Conservation (phyloP, 1,140 invertebrate species). For the Drosophila cardini region DNA sequence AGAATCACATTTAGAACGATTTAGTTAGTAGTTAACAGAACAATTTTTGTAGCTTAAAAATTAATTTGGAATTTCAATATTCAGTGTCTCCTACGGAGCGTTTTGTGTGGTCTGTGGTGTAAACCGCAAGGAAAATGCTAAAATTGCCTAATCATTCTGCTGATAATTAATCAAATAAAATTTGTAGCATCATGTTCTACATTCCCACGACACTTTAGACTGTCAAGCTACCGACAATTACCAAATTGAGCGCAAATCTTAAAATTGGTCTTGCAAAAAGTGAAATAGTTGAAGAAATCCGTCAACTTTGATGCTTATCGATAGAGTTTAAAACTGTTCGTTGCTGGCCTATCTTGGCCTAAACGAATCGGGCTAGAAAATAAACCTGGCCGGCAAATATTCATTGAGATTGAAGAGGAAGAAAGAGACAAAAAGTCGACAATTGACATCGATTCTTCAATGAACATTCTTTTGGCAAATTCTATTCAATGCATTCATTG, state of each 20-base stretch:
- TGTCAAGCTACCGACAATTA: slow-evolving; percentile 51
- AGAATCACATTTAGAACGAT: slow-evolving; percentile 27
- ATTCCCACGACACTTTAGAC: slow-evolving; percentile 74
- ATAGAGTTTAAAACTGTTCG: slow-evolving; percentile 10
- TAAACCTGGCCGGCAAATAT: slow-evolving; percentile 49
- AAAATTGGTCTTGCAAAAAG: slow-evolving; percentile 34
- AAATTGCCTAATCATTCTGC: slow-evolving; percentile 51
- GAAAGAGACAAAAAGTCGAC: slow-evolving; percentile 23
- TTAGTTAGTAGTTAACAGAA: slow-evolving; percentile 5
- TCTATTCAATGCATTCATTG: slow-evolving; percentile 42
- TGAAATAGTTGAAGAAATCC: slow-evolving; percentile 19
- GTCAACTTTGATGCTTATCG: slow-evolving; percentile 53
- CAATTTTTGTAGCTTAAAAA: too few species aligned
- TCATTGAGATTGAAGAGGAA: slow-evolving; percentile 52
- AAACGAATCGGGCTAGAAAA: slow-evolving; percentile 66
- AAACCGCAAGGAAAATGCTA: slow-evolving; percentile 34
- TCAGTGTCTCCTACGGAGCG: background rate
- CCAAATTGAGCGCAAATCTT: slow-evolving; percentile 55
- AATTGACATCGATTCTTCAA: slow-evolving; percentile 63
- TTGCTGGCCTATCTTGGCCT: slow-evolving; percentile 31
- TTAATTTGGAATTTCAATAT: background rate
- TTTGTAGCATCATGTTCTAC: slow-evolving; percentile 32
- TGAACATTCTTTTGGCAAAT: slow-evolving; percentile 48
- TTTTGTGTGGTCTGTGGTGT: slow-evolving; percentile 63
- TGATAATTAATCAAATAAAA: slow-evolving; percentile 60